phyloP scores from a whole-genome alignment of 2,113 vertebrate species.

The Ifrita kowaldi region DNA sequence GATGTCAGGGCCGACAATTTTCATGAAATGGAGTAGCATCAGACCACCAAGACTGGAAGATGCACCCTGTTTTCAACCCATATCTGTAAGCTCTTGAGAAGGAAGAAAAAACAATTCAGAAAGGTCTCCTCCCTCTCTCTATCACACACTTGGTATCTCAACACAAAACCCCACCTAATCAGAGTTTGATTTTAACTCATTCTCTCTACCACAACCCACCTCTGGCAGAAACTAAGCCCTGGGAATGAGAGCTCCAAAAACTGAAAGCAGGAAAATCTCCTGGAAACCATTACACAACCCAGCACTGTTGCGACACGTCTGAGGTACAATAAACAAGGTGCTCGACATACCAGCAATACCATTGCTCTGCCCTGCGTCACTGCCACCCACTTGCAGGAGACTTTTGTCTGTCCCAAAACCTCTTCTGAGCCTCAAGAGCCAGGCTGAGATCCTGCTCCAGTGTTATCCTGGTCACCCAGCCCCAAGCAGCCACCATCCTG shows the following conservation, averaged over 20 bases:
- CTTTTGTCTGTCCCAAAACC: background rate
- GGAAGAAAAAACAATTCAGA: background rate
- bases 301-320: background rate
- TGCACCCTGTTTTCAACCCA: background rate
- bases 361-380: background rate
- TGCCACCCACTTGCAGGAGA: constrained; percentile 26
- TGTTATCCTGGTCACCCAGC: background rate
- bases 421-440: background rate
- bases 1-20: background rate
- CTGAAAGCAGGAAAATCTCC: constrained; percentile 10
- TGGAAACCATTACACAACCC: constrained; percentile 39
- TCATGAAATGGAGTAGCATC: background rate
- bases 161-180: background rate
- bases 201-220: background rate
- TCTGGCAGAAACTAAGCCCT: constrained; percentile 4
- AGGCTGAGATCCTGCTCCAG: background rate
- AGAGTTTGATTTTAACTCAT: background rate
- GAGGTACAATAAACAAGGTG: constrained; percentile 28
- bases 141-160: background rate
- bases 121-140: background rate
- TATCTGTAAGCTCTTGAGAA: background rate
- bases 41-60: background rate
- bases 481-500: background rate
- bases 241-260: background rate
- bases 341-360: constrained; percentile 46